Evolutionary conservation across 2,113 vertebrate species (phyloP).

Genomic region (Cricetomys ansorgei): DNA sequence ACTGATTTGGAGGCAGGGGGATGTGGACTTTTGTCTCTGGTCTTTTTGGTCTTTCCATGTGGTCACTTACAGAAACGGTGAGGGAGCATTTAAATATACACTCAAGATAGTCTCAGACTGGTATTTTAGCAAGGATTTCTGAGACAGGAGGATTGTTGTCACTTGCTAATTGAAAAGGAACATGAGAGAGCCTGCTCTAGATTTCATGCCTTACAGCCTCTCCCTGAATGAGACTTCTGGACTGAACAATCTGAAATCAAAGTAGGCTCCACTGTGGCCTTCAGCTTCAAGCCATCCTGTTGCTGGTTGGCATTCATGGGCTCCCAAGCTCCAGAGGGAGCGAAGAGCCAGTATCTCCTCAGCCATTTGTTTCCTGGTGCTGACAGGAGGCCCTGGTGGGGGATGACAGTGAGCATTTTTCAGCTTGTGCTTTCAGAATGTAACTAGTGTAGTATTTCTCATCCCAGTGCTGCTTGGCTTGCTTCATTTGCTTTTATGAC

Average conservation of each 20-base stretch:
- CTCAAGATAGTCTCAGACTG: neutral
- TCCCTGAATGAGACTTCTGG: neutral
- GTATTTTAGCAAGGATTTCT: neutral
- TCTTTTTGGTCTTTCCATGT: neutral
- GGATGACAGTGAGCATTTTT: constrained; percentile 72
- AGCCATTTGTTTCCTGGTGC: neutral
- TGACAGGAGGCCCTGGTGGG: constrained; percentile 5
- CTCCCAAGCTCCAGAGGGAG: neutral
- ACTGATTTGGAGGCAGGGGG: too few species aligned
- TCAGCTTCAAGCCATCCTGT: neutral
- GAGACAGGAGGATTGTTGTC: neutral
- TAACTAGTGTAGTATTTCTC: constrained; percentile 78
- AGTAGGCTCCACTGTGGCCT: neutral
- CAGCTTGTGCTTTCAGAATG: constrained; percentile 75
- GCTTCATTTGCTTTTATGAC: constrained; percentile 84
- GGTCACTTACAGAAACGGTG: neutral
- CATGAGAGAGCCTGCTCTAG: neutral
- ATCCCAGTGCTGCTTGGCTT: constrained; percentile 74
- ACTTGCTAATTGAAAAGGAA: constrained; percentile 15
- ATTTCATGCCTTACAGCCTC: neutral
- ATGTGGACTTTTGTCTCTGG: neutral
- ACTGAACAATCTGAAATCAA: neutral
- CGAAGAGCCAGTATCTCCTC: neutral
- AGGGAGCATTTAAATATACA: neutral
- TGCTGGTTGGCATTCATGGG: neutral